A percentile compares a stretch with the other conserved stretches of the same genome.
Conservation (phyloP, 2,888 invertebrate genomes). For the Xanthia togata region DNA sequence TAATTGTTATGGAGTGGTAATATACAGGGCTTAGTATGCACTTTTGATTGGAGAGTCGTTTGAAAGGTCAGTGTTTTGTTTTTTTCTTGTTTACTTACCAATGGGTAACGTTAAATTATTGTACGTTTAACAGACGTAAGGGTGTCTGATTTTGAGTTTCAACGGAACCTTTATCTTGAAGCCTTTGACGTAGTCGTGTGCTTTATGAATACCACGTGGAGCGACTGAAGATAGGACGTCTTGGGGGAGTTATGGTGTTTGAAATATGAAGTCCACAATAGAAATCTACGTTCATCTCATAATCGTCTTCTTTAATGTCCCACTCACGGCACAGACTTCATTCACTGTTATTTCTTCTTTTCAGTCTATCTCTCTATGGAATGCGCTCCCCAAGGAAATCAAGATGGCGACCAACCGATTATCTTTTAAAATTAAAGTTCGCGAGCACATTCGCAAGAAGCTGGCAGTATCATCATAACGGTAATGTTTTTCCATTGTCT, state of each 20-base stretch:
- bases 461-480: too few relatives aligned
- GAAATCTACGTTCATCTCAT: too few relatives aligned
- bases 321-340: too few relatives aligned
- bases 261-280: neutral
- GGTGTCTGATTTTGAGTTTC: neutral
- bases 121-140: too few relatives aligned
- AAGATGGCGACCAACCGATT: too few relatives aligned
- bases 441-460: too few relatives aligned
- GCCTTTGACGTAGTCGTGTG: neutral
- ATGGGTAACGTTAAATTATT: neutral
- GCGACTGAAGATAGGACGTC: neutral
- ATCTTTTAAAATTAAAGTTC: too few relatives aligned
- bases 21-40: conserved; percentile 10
- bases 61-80: neutral
- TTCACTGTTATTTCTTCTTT: too few relatives aligned
- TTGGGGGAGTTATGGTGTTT: neutral
- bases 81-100: neutral
- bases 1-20: conserved; percentile 51
- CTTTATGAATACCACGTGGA: neutral
- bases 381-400: too few relatives aligned
- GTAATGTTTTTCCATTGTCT: too few relatives aligned
- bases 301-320: too few relatives aligned
- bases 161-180: neutral
- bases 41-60: conserved; percentile 12
- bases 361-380: too few relatives aligned